phyloP scores from a whole-genome alignment of 2,888 invertebrate genomes.

The Onthophagus sagittarius region DNA sequence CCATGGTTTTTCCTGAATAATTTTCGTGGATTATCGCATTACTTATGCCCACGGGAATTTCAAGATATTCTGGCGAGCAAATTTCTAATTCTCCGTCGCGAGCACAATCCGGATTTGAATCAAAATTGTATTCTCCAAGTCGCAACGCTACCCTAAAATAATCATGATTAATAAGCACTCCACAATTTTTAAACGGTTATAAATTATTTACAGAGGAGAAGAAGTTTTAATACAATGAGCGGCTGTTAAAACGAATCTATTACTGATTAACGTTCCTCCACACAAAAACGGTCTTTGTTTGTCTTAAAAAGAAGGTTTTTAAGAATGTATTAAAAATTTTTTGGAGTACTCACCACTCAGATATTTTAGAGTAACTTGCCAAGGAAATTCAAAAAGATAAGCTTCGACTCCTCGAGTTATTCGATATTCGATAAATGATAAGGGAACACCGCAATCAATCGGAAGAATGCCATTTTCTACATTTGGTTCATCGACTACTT shows the following conservation, averaged over 20 bases:
- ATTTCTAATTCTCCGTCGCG: neutral
- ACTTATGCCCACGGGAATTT: conserved; percentile 50
- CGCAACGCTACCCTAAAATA: conserved; percentile 53
- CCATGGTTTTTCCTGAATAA: conserved; percentile 36
- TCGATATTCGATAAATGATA: conserved; percentile 47
- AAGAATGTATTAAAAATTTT: conserved; percentile 7
- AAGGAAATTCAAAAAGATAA: conserved; percentile 63
- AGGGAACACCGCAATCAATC: conserved; percentile 54
- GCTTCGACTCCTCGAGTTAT: conserved; percentile 61
- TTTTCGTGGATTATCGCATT: conserved; percentile 41
- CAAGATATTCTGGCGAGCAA: conserved; percentile 50
- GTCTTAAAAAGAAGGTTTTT: conserved; percentile 24
- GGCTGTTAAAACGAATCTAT: conserved; percentile 51
- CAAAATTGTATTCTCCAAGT: conserved; percentile 57
- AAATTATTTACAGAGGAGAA: conserved; percentile 15
- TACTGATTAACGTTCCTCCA: conserved; percentile 50
- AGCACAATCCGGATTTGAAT: conserved; percentile 49
- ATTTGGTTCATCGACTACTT: neutral
- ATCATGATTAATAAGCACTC: neutral
- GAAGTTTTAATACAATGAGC: conserved; percentile 54
- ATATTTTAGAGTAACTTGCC: conserved; percentile 72
- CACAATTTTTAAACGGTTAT: neutral
- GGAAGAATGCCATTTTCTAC: conserved; percentile 13
- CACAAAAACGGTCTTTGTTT: conserved; percentile 41
- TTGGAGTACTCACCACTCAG: conserved; percentile 28